phyloP scores from a whole-genome alignment of 2,797 vertebrate genomes.

The Carcharodon carcharias region DNA sequence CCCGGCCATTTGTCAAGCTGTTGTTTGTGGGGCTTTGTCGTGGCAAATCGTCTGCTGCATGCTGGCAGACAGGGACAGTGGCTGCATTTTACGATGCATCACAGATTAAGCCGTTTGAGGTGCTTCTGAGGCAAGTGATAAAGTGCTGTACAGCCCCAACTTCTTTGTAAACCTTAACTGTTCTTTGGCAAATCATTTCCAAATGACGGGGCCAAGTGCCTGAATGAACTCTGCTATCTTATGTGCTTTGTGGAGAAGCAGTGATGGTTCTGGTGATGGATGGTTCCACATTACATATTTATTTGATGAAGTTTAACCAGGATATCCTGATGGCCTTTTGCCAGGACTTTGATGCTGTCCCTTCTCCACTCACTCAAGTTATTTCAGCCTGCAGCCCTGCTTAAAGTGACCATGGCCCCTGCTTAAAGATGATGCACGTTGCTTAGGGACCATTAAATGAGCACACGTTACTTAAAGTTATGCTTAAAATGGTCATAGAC shows the following conservation, averaged over 20 bases:
- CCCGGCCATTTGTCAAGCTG: not conserved
- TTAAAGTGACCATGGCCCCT: not conserved
- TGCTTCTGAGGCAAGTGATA: not conserved
- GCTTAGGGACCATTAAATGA: not conserved
- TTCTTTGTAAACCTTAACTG: not conserved
- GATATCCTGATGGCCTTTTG: not conserved
- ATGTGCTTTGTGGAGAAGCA: not conserved
- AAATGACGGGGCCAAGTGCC: not conserved
- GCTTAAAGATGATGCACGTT: not conserved
- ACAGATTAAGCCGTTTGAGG: not conserved
- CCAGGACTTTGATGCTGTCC: not conserved
- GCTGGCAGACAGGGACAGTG: not conserved
- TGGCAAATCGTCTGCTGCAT: not conserved
- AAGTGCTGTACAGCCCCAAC: not conserved
- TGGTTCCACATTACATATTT: not conserved
- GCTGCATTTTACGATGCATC: not conserved
- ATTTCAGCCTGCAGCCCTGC: not conserved
- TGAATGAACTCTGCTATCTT: not conserved
- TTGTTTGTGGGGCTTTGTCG: not conserved
- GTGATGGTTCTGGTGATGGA: not conserved
- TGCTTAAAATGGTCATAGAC: not conserved
- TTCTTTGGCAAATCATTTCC: not conserved
- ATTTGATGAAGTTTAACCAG: not conserved
- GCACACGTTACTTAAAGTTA: not conserved
- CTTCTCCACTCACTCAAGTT: not conserved